Evolutionary conservation across 2,797 vertebrate genomes (phyloP), one percentile per base, ranked within the genome.

Genomic region (Gymnocypris eckloni): DNA sequence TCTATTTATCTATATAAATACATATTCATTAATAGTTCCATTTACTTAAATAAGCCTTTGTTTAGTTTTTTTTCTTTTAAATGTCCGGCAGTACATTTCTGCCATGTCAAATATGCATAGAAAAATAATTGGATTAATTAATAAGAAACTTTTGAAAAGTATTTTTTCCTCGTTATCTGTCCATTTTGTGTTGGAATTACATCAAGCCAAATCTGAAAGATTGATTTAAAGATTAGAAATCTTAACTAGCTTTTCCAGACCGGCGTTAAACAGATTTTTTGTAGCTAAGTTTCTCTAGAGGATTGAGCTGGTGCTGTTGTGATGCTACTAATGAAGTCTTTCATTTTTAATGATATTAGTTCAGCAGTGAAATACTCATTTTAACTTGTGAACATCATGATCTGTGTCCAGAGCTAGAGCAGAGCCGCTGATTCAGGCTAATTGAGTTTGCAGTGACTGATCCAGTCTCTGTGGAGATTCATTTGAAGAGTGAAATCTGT

Each of bases 311-410:
- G 10, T 12, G 48, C 73, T 78, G 82, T 69, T 69, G 59, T 69
- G 6, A 18, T 20, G 16, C 41, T 66, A 77, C 59, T 84, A 84
- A 84, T 83, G 28, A 83, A 28, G 73, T 78, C n/a, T 77, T 66
- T 84, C 72, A 66, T 52, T 18, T 33, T 84, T 69, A 84, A 84
- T 84, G n/a, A 33, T 83, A 75, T 83, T 83, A 66, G 28, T 22
- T 83, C 16, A 45, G 81, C 39, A 33, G 52, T 39, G 67, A 82
- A 82, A 72, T 15, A 45, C 69, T 72, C 18, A 37, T 72, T 59
- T 72, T 52, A 81, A 54, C 71, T 39, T 50, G 41, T 64, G 71
- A 64, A 50, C 41, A 76, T 82, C 50, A 59, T 59, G 37, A 33
- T 71, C 28, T 61, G 52, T 48, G 81, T 64, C 22, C 15, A 75